Percentiles rank a stretch among this genome's conserved stretches.
These are phyloP conservation scores for Stratiomys singularior DNA, from an alignment of 2,888 invertebrate genomes.

Conservation along the genomic window DNA sequence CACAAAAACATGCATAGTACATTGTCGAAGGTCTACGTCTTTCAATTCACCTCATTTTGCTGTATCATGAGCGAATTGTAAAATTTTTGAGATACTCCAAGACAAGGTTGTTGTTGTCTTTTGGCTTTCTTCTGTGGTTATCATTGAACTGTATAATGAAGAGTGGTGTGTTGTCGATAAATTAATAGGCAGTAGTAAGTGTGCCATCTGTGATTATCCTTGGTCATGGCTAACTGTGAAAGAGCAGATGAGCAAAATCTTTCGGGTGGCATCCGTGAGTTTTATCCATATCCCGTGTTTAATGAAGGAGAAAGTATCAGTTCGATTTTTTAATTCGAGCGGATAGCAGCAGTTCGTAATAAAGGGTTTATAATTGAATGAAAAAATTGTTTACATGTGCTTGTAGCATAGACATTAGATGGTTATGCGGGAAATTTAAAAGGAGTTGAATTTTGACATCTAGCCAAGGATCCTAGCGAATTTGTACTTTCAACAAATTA, in stretches of 20 bases:
- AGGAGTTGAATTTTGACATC: too few species aligned
- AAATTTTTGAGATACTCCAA: not conserved
- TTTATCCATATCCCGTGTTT: not conserved
- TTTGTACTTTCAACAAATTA: too few species aligned
- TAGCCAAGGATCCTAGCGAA: too few species aligned
- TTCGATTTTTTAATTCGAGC: too few species aligned
- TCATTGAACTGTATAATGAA: not conserved
- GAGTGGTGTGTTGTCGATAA: not conserved
- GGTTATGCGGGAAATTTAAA: too few species aligned
- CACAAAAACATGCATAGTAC: not conserved
- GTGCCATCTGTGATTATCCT: conserved; percentile 22
- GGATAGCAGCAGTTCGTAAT: too few species aligned
- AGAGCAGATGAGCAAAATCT: conserved; percentile 28
- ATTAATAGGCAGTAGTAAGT: not conserved
- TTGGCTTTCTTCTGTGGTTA: not conserved
- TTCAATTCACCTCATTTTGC: conserved; percentile 7
- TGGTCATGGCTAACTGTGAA: conserved; percentile 19
- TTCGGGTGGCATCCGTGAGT: conserved; percentile 22
- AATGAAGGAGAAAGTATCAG: too few species aligned
- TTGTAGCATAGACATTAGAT: too few species aligned
- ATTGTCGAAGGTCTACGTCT: not conserved
- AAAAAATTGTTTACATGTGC: too few species aligned
- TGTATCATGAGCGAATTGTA: conserved; percentile 28
- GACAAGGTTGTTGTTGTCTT: not conserved
- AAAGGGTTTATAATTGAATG: too few species aligned